phyloP scores from a whole-genome alignment of 2,797 vertebrate genomes.

The Acrocephalus scirpaceus region DNA sequence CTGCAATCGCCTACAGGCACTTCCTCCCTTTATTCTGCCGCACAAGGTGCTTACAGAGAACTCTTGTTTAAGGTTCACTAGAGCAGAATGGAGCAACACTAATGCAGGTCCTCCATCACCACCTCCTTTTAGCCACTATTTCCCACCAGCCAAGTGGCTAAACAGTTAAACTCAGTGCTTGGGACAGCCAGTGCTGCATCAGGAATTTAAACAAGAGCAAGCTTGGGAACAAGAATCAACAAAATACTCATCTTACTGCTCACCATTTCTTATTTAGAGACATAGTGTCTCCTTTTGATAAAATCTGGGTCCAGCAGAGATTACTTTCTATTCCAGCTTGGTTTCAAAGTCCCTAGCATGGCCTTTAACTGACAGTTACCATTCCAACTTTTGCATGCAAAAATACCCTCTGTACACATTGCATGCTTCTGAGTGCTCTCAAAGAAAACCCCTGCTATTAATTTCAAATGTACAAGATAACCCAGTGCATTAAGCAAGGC shows the following conservation, averaged over 20 bases:
- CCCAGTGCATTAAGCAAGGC: background rate
- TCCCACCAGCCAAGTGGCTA: background rate
- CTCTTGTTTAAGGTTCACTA: background rate
- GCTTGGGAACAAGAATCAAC: background rate
- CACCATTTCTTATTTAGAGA: background rate
- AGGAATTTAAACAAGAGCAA: background rate
- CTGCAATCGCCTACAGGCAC: background rate
- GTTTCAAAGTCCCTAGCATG: background rate
- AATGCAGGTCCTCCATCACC: background rate
- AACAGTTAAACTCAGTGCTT: background rate
- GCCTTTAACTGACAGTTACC: background rate
- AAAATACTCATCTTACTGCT: background rate
- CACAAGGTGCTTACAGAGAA: background rate
- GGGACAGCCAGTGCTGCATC: background rate
- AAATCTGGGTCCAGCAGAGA: conserved; percentile 3
- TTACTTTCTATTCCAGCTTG: conserved; percentile 7
- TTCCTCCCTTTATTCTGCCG: conserved; percentile 35
- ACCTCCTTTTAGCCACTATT: background rate
- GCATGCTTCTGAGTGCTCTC: background rate
- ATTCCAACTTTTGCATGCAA: background rate
- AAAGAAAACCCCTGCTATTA: background rate
- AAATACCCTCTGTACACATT: background rate
- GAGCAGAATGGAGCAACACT: background rate
- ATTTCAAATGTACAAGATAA: background rate
- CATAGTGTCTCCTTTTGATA: background rate